These are phyloP conservation scores for Rhynchonycteris naso DNA, from an alignment of 2,797 vertebrate genomes.

Conservation along the genomic window DNA sequence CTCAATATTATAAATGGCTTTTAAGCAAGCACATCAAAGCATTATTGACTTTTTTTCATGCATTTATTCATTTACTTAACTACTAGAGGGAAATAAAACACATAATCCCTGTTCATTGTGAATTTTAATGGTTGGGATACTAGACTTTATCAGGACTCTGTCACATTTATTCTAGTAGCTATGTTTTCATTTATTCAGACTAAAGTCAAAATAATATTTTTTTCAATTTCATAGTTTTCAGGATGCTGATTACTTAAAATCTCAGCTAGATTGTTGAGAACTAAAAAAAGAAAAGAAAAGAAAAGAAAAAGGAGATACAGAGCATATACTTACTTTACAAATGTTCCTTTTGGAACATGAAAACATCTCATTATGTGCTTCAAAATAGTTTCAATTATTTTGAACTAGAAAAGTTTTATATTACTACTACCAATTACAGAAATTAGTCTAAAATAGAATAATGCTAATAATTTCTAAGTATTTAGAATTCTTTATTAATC, in stretches of 20 bases:
- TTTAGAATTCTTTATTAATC: background rate
- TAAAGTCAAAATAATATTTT: background rate
- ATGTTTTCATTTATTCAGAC: background rate
- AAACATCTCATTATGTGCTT: background rate
- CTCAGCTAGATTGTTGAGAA: background rate
- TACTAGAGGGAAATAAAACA: background rate
- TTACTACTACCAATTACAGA: background rate
- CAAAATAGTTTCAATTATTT: background rate
- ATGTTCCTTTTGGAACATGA: background rate
- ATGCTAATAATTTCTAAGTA: background rate
- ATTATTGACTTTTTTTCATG: background rate
- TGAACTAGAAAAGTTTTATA: background rate
- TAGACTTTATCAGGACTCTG: background rate
- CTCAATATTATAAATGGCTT: background rate
- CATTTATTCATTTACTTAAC: constrained; percentile 56
- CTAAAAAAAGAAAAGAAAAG: background rate
- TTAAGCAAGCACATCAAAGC: background rate
- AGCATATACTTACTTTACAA: background rate
- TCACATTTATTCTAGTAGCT: background rate
- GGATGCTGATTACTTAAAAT: constrained; percentile 31
- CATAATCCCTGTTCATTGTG: background rate
- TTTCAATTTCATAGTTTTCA: constrained; percentile 36
- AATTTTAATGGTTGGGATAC: constrained; percentile 4
- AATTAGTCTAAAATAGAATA: background rate
- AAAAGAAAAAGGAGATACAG: background rate